These are phyloP conservation scores for Theonella swinhoei DNA, from an alignment of 37 sponge, comb jelly and placozoan species.

Conservation along the genomic window DNA sequence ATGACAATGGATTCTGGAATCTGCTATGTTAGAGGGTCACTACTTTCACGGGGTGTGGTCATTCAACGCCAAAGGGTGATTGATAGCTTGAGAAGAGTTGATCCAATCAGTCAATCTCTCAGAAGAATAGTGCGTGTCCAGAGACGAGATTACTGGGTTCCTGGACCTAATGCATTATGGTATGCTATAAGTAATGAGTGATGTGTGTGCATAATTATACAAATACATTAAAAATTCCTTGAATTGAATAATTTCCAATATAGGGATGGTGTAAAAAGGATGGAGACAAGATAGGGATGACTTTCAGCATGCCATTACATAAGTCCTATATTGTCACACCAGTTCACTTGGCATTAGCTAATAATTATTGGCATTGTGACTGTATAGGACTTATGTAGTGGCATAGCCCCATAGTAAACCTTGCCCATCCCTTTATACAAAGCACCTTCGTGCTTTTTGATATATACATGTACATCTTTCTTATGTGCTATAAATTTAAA, in stretches of 20 bases:
- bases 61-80: conserved; percentile 8
- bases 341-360: too few relatives aligned
- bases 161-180: conserved; percentile 38
- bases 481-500: too few relatives aligned
- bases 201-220: background rate
- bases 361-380: too few relatives aligned
- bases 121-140: background rate
- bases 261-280: too few relatives aligned
- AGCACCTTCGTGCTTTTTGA: too few relatives aligned
- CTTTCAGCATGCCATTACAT: too few relatives aligned
- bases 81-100: background rate
- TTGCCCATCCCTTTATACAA: background rate
- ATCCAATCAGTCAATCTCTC: conserved; percentile 12
- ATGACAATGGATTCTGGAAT: background rate
- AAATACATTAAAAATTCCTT: background rate
- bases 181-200: background rate
- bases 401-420: background rate
- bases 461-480: too few relatives aligned
- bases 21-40: background rate
- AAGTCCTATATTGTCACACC: too few relatives aligned
- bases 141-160: conserved; percentile 11
- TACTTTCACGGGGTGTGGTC: background rate
- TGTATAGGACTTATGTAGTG: too few relatives aligned
- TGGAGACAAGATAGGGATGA: background rate
- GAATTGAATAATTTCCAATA: background rate